Conservation (phyloP, 2,113 vertebrate genomes). For the Anoura caudifer region DNA sequence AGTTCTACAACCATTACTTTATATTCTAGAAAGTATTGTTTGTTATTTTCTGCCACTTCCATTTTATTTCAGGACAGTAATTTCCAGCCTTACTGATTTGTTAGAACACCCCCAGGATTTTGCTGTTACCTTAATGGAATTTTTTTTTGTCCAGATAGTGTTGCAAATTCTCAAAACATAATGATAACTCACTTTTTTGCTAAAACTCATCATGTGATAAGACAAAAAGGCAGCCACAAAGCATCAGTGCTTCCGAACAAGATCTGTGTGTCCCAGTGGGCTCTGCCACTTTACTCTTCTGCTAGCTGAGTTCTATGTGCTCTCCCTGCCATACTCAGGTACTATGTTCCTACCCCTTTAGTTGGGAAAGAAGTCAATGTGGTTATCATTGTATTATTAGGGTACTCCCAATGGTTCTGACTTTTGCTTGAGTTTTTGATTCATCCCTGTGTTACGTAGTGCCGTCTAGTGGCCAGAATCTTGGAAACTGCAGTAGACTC, state of each 20-base stretch:
- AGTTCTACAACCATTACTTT: neutral
- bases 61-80: neutral
- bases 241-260: neutral
- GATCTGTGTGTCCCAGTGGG: neutral
- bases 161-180: constrained; percentile 21
- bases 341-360: neutral
- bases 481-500: neutral
- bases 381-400: neutral
- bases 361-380: neutral
- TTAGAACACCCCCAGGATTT: neutral
- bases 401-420: neutral
- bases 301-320: neutral
- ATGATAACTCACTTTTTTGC: neutral
- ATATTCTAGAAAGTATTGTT: neutral
- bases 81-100: neutral
- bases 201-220: neutral
- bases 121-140: neutral
- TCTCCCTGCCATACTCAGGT: neutral
- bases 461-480: constrained; percentile 4
- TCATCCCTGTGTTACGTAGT: neutral
- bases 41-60: neutral
- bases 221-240: neutral
- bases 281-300: neutral
- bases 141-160: neutral
- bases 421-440: neutral